phyloP scores from a whole-genome alignment of 2,888 invertebrate species.

The Tachystola acroxantha region DNA sequence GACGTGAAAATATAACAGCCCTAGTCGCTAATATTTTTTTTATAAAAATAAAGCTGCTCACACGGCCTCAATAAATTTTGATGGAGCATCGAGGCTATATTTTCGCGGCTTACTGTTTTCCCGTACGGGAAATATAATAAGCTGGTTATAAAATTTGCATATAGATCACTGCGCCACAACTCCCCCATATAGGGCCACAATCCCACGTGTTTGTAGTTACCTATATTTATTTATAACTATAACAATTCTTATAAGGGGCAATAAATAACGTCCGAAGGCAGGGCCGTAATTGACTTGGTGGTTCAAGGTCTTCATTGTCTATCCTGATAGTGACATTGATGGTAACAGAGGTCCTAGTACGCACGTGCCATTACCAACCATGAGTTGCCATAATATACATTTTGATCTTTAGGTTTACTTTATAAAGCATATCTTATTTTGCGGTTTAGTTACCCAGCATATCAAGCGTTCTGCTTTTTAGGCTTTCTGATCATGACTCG shows the following conservation, averaged over 20 bases:
- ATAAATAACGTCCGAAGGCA: constrained; percentile 41
- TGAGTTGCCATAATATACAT: too few species aligned
- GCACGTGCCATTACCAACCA: too few species aligned
- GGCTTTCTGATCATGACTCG: too few species aligned
- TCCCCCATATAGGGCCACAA: constrained; percentile 33
- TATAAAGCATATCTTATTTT: too few species aligned
- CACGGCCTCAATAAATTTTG: constrained; percentile 58
- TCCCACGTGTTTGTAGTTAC: constrained; percentile 13
- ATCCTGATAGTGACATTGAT: too few species aligned
- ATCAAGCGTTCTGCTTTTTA: too few species aligned
- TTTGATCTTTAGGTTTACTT: too few species aligned
- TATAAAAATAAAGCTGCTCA: constrained; percentile 36
- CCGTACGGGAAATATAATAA: constrained; percentile 68
- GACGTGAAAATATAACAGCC: constrained; percentile 1
- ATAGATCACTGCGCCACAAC: constrained; percentile 68
- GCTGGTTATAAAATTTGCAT: constrained; percentile 75
- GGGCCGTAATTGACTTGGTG: too few species aligned
- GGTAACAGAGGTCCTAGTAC: too few species aligned
- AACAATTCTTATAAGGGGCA: constrained; percentile 54
- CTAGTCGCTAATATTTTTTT: constrained; percentile 15
- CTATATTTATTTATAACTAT: constrained; percentile 5
- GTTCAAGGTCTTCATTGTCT: too few species aligned
- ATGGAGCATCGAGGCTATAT: constrained; percentile 54
- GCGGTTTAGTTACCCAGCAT: too few species aligned
- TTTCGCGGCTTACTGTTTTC: constrained; percentile 54